Evolutionary conservation across 2,797 vertebrate genomes (phyloP).

Genomic region (Aulostomus chinensis): DNA sequence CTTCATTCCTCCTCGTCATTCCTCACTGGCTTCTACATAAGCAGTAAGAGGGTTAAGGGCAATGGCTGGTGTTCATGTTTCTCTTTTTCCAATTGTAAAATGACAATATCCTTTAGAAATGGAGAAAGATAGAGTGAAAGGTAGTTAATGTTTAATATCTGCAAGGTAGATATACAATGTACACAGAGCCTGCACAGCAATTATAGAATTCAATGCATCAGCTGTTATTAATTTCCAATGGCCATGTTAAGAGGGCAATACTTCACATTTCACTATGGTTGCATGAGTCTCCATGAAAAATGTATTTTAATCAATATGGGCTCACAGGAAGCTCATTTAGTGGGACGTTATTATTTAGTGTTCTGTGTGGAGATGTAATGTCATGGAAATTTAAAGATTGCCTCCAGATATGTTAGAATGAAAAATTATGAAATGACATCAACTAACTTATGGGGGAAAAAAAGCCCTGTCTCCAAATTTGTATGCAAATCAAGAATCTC

Average conservation of each 20-base stretch:
- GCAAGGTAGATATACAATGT: too few species aligned
- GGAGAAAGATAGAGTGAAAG: background rate
- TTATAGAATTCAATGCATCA: too few species aligned
- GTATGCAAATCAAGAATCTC: too few species aligned
- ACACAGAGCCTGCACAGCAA: too few species aligned
- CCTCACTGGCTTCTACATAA: background rate
- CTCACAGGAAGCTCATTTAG: slow-evolving; percentile 1
- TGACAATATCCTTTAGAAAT: background rate
- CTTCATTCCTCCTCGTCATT: slow-evolving; percentile 1
- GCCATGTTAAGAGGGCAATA: too few species aligned
- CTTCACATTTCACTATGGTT: background rate
- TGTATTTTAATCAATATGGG: too few species aligned
- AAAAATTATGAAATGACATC: too few species aligned
- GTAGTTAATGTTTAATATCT: too few species aligned
- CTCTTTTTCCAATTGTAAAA: slow-evolving; percentile 1
- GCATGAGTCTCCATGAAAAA: background rate
- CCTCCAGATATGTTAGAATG: too few species aligned
- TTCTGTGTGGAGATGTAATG: slow-evolving; percentile 8
- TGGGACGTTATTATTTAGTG: background rate
- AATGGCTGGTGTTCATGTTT: background rate
- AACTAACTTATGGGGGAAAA: too few species aligned
- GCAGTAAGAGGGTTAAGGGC: background rate
- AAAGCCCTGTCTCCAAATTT: too few species aligned
- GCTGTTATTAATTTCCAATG: too few species aligned
- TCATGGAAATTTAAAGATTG: background rate